These are phyloP conservation scores for Trypoxylon attenuatum DNA, from an alignment of 2,888 invertebrate genomes.

Conservation along the genomic window DNA sequence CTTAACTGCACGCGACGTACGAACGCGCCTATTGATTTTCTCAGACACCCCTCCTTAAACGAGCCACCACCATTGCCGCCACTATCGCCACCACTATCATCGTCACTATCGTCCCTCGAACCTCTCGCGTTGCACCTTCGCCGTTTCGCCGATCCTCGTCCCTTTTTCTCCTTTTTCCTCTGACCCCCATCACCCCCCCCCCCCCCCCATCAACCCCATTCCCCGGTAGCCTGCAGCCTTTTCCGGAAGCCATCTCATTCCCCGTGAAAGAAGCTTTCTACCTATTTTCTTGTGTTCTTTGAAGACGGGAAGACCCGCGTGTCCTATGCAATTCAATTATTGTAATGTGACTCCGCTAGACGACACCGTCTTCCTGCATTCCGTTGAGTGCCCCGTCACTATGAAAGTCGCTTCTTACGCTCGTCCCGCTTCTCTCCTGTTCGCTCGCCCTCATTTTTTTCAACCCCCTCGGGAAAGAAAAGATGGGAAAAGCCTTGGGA, in stretches of 20 bases:
- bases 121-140: not conserved
- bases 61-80: slow-evolving; percentile 22
- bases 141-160: slow-evolving; percentile 7
- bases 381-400: slow-evolving; percentile 42
- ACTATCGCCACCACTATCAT: not conserved
- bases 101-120: not conserved
- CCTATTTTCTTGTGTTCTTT: slow-evolving; percentile 62
- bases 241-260: slow-evolving; percentile 60
- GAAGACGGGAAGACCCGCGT: slow-evolving; percentile 64
- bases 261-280: slow-evolving; percentile 55
- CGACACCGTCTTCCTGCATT: slow-evolving; percentile 44
- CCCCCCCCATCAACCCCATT: slow-evolving; percentile 36
- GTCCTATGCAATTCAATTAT: slow-evolving; percentile 66
- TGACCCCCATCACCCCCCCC: slow-evolving; percentile 48
- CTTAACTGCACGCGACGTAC: slow-evolving; percentile 71
- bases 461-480: too few species aligned
- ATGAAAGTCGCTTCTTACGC: slow-evolving; percentile 16
- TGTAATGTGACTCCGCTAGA: slow-evolving; percentile 59
- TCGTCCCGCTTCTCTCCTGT: not conserved
- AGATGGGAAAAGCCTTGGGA: too few species aligned
- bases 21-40: slow-evolving; percentile 71
- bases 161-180: slow-evolving; percentile 24
- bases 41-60: slow-evolving; percentile 51
- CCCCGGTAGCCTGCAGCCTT: slow-evolving; percentile 59
- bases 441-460: not conserved